Evolutionary conservation across 1,140 invertebrate genomes (phyloP), one percentile per base, ranked within the genome.

Genomic region (Drosophila bocqueti): DNA sequence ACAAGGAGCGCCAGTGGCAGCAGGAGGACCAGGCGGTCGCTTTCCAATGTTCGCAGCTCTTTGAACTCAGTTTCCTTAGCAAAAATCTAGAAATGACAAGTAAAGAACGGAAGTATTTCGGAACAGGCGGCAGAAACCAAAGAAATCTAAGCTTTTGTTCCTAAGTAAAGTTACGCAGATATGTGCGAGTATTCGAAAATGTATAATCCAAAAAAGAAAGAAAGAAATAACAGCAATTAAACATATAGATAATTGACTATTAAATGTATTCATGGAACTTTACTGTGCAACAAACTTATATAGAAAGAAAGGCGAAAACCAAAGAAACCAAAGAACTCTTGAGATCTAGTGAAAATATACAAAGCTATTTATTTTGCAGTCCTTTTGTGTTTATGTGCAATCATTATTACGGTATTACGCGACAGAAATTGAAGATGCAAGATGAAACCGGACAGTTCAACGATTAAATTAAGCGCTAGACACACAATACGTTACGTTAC

Each of bases 391-490:
- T 73, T 73, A 61, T 31, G 38, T 73, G 67, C 67, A 67, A 69
- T 73, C 45, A 59, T 73, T 50, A 67, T 11, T 16, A 38, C 18
- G 21, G 52, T 16, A 55, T 55, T 46, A 40, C 38, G 42, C 69
- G 31, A 72, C 52, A 60, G 67, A 73, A 73, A 60, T 54, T 36
- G 52, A 38, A 54, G 52, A 54, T 54, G 52, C 9, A 34, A 15
- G 66, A 50, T 36, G 46, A 79, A 77, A 47, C 52, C 62, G 60
- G 60, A 76, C 78, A 90, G 81, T 90, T 90, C 85, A 89, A 90
- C 85, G 85, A 90, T 85, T 89, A 89, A 85, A 90, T 90, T 89
- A 89, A 89, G 85, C 79, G 85, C 81, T 79, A 81, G 74, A 76
- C 62, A 89, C 76, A 83, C 62, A 76, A 89, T 79, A 84, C 75